phyloP scores from a whole-genome alignment of 2,888 invertebrate genomes.

The Hirudinaria manillensis region DNA sequence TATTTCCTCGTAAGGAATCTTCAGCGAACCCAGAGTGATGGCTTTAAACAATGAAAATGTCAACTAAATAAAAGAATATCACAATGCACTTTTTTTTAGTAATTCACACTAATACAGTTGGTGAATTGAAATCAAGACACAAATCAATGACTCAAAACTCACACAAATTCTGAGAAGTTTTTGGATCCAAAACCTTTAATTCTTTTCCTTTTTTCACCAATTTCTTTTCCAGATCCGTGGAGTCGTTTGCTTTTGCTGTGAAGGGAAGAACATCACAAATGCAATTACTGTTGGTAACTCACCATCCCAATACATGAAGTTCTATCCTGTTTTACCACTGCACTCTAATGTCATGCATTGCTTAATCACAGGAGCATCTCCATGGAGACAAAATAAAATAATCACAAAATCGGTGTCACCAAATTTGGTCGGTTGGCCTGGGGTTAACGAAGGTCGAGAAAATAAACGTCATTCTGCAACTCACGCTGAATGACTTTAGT shows the following conservation, averaged over 20 bases:
- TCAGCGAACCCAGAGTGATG: constrained; percentile 58
- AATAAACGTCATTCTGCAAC: background rate
- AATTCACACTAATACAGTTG: too few relatives aligned
- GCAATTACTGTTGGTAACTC: background rate
- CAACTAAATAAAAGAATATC: too few relatives aligned
- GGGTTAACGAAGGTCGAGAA: background rate
- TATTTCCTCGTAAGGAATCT: constrained; percentile 56
- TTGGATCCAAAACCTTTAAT: constrained; percentile 81
- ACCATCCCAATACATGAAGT: background rate
- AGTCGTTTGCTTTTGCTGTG: background rate
- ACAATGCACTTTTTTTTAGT: too few relatives aligned
- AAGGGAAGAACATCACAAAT: background rate
- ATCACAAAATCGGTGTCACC: too few relatives aligned
- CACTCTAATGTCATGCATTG: background rate
- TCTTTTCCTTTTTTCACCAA: constrained; percentile 74
- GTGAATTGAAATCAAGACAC: background rate
- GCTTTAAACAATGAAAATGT: constrained; percentile 44
- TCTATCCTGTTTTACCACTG: background rate
- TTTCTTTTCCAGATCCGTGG: constrained; percentile 49
- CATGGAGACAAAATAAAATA: too few relatives aligned
- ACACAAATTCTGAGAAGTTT: constrained; percentile 82
- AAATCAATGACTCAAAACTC: constrained; percentile 41
- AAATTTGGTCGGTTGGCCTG: too few relatives aligned
- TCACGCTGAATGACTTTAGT: constrained; percentile 62
- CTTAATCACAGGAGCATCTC: too few relatives aligned